These are phyloP conservation scores for Drymodes brunneopygia DNA, from an alignment of 2,113 vertebrate genomes.

Conservation along the genomic window DNA sequence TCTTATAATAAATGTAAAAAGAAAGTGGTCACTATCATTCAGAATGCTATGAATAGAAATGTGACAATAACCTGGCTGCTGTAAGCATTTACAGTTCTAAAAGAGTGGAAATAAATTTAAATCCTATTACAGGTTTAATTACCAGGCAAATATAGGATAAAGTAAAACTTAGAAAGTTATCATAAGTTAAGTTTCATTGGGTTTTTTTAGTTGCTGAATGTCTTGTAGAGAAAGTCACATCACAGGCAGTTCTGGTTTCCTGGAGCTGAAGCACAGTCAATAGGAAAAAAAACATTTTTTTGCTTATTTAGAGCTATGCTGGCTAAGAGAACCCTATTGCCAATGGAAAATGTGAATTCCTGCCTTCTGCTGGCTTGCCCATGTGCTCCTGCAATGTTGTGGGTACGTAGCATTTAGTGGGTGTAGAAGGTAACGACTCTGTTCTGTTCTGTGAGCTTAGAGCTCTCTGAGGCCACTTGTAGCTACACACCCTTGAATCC, in stretches of 20 bases:
- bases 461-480: not conserved
- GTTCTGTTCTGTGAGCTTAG: not conserved
- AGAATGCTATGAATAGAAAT: not conserved
- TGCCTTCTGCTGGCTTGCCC: not conserved
- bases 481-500: not conserved
- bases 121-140: not conserved
- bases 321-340: not conserved
- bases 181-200: not conserved
- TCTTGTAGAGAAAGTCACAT: not conserved
- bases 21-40: not conserved
- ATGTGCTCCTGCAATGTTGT: not conserved
- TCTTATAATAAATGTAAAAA: constrained; percentile 1
- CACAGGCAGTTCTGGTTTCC: not conserved
- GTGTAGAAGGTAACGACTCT: not conserved
- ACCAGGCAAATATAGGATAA: not conserved
- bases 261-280: not conserved
- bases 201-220: not conserved
- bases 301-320: not conserved
- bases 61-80: not conserved
- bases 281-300: not conserved
- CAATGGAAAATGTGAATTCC: not conserved
- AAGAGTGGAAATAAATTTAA: not conserved
- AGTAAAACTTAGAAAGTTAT: not conserved
- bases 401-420: not conserved
- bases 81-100: not conserved